phyloP scores from a whole-genome alignment of 1,140 invertebrate species.

The Hydropsyche tenuis region DNA sequence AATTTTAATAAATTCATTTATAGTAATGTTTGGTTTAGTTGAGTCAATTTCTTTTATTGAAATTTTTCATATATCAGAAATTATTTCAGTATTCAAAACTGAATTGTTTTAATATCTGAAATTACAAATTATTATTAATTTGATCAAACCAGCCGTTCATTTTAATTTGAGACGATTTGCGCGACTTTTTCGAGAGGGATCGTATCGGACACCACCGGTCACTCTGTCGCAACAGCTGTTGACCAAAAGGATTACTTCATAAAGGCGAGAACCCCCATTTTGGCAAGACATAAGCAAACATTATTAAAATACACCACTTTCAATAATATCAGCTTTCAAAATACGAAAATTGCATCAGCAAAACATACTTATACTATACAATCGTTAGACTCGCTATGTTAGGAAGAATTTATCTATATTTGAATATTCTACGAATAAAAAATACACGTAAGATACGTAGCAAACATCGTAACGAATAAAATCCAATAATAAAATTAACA shows the following conservation, averaged over 20 bases:
- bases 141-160: neutral
- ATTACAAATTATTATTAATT: neutral
- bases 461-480: neutral
- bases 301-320: neutral
- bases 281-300: neutral
- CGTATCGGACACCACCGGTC: slow-evolving; percentile 25
- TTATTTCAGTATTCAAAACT: too few species aligned
- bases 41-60: too few species aligned
- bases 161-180: slow-evolving; percentile 28
- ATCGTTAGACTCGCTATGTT: too few species aligned
- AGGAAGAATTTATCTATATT: too few species aligned
- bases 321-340: neutral
- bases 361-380: too few species aligned
- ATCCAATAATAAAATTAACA: neutral
- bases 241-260: slow-evolving; percentile 24
- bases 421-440: too few species aligned
- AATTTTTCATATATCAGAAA: too few species aligned
- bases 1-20: too few species aligned
- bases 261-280: neutral
- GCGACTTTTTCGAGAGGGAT: neutral
- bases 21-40: too few species aligned
- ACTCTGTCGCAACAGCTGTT: slow-evolving; percentile 18
- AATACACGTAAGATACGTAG: too few species aligned
- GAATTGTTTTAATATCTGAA: too few species aligned
- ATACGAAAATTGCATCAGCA: neutral